These are phyloP conservation scores for Pollenia angustigena DNA, from an alignment of 2,888 invertebrate genomes.

Conservation along the genomic window DNA sequence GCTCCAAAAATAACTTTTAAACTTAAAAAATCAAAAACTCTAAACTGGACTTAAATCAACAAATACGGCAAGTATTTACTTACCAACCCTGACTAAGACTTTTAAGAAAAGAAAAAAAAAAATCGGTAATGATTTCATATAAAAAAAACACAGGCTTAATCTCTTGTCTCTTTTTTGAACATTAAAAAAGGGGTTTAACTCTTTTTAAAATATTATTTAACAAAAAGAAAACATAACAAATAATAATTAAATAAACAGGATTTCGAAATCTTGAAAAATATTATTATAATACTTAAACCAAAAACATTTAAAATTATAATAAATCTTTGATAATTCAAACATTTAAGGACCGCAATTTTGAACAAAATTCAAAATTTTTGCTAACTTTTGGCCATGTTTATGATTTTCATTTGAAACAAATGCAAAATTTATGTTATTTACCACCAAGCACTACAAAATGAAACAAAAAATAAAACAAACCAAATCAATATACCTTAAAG, in stretches of 20 bases:
- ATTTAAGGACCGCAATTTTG: slow-evolving; percentile 73
- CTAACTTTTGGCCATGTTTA: slow-evolving; percentile 70
- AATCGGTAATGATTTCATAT: slow-evolving; percentile 2
- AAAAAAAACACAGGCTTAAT: slow-evolving; percentile 35
- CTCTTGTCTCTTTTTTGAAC: background rate
- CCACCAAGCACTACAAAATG: slow-evolving; percentile 57
- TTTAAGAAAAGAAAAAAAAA: slow-evolving; percentile 11
- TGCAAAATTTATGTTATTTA: slow-evolving; percentile 30
- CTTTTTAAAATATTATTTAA: slow-evolving; percentile 44
- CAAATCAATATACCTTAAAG: slow-evolving; percentile 34
- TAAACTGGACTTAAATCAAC: slow-evolving; percentile 27
- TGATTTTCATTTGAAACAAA: slow-evolving; percentile 40
- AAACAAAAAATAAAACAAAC: slow-evolving; percentile 37
- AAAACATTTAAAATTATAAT: slow-evolving; percentile 47
- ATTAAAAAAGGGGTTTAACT: slow-evolving; percentile 22
- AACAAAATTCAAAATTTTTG: slow-evolving; percentile 71
- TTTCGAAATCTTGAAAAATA: slow-evolving; percentile 32
- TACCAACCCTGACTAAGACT: slow-evolving; percentile 34
- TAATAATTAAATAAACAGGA: slow-evolving; percentile 3
- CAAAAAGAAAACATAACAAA: slow-evolving; percentile 15
- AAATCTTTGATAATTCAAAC: slow-evolving; percentile 64
- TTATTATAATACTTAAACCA: slow-evolving; percentile 48
- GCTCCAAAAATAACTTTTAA: slow-evolving; percentile 68
- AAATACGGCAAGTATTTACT: background rate
- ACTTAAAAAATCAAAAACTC: background rate